These are phyloP conservation scores for Cyanoramphus novaezelandiae DNA, from an alignment of 2,113 vertebrate genomes.

Conservation along the genomic window DNA sequence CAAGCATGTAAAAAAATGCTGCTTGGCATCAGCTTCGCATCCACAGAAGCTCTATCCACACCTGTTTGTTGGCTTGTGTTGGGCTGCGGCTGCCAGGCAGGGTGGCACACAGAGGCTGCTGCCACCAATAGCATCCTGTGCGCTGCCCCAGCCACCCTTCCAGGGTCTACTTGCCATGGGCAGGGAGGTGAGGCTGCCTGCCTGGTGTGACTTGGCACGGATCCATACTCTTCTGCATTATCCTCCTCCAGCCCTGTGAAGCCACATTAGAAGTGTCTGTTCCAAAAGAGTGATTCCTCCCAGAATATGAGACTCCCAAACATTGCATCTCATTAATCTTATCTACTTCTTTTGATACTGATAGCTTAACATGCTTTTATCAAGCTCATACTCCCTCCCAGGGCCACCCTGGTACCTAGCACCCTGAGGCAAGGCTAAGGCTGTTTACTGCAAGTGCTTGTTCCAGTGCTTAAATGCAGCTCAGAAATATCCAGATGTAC, in stretches of 20 bases:
- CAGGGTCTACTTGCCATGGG: background rate
- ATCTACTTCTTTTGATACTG: background rate
- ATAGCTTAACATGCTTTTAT: background rate
- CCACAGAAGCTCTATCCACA: background rate
- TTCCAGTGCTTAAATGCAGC: background rate
- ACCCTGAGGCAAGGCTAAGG: background rate
- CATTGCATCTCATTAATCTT: background rate
- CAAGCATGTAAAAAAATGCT: background rate
- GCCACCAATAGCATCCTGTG: background rate
- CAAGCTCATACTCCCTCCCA: background rate
- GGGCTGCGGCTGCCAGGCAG: background rate
- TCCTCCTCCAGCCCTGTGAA: background rate
- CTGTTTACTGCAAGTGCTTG: background rate
- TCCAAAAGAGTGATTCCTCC: background rate
- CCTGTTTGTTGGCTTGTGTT: background rate
- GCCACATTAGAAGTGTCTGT: background rate
- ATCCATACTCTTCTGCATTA: background rate
- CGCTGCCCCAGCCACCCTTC: background rate
- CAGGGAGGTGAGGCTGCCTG: background rate
- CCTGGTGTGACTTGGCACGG: background rate
- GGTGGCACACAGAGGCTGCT: background rate
- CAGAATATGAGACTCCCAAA: background rate
- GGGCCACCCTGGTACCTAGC: background rate
- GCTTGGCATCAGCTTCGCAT: background rate
- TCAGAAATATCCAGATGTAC: background rate